These are phyloP conservation scores for Pristis pectinata DNA, from an alignment of 2,797 vertebrate species.

Conservation along the genomic window DNA sequence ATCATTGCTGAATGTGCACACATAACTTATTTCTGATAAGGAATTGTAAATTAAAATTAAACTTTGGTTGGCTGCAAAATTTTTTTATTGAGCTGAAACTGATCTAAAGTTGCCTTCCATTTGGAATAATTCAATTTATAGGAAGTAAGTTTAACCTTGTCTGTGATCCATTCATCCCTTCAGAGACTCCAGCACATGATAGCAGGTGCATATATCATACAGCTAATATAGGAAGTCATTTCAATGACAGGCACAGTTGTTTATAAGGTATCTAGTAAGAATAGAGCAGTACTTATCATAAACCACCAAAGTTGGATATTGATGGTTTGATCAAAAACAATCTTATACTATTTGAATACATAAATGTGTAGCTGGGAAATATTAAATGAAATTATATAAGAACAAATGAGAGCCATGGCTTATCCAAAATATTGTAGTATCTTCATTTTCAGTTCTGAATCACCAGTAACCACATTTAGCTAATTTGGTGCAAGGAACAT, in stretches of 20 bases:
- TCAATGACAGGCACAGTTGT: background rate
- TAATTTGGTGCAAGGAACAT: background rate
- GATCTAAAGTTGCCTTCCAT: background rate
- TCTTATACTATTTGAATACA: background rate
- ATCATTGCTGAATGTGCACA: background rate
- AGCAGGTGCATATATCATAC: background rate
- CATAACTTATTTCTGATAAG: background rate
- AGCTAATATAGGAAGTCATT: background rate
- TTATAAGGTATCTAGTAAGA: background rate
- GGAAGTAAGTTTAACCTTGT: background rate
- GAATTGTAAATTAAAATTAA: background rate
- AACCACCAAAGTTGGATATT: background rate
- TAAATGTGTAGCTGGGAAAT: background rate
- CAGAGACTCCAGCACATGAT: background rate
- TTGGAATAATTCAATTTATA: background rate
- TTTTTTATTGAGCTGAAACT: background rate
- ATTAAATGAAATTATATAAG: background rate
- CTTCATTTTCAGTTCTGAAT: background rate
- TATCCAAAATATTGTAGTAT: background rate
- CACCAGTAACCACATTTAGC: background rate
- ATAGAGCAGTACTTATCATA: background rate
- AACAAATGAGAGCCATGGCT: background rate
- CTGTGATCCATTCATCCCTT: background rate
- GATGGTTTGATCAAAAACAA: background rate
- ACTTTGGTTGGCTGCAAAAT: background rate